A percentile compares a stretch with the other conserved stretches of the same genome.
These are phyloP conservation scores for Grallaria varia DNA, from an alignment of 2,113 vertebrate genomes.

Conservation along the genomic window DNA sequence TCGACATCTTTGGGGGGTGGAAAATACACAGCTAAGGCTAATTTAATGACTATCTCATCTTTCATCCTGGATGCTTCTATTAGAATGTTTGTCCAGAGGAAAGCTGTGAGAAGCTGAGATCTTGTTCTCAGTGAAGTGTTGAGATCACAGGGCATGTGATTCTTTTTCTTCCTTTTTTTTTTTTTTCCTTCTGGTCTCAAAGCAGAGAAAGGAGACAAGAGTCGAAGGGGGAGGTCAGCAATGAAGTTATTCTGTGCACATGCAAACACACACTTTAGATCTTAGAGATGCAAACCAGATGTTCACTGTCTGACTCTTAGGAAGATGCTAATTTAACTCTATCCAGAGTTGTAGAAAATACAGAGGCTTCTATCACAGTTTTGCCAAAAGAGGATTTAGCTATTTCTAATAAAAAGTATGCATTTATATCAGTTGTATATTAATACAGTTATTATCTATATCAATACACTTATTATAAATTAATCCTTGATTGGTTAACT, in stretches of 20 bases:
- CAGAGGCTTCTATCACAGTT: neutral
- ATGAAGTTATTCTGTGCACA: conserved; percentile 22
- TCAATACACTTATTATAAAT: neutral
- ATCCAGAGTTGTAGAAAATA: neutral
- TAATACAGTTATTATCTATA: too few relatives aligned
- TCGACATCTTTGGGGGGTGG: neutral
- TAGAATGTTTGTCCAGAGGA: neutral
- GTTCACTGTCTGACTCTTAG: conserved; percentile 24
- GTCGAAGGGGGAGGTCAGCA: neutral
- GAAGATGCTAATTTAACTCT: neutral
- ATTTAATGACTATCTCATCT: neutral
- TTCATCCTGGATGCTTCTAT: neutral
- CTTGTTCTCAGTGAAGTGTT: neutral
- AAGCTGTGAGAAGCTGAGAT: conserved; percentile 7
- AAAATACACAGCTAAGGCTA: neutral
- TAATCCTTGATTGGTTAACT: neutral
- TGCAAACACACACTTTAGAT: conserved; percentile 11
- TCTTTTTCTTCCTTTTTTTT: neutral
- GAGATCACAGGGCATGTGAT: conserved; percentile 3
- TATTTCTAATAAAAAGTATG: neutral
- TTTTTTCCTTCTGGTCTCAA: neutral
- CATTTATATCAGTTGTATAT: neutral
- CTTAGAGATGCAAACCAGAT: conserved; percentile 47
- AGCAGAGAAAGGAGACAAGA: neutral
- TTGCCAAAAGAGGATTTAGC: neutral